Percentiles rank a stretch among this genome's conserved stretches.
phyloP scores from a whole-genome alignment of 2,113 vertebrate genomes.

The Heloderma charlesbogerti region DNA sequence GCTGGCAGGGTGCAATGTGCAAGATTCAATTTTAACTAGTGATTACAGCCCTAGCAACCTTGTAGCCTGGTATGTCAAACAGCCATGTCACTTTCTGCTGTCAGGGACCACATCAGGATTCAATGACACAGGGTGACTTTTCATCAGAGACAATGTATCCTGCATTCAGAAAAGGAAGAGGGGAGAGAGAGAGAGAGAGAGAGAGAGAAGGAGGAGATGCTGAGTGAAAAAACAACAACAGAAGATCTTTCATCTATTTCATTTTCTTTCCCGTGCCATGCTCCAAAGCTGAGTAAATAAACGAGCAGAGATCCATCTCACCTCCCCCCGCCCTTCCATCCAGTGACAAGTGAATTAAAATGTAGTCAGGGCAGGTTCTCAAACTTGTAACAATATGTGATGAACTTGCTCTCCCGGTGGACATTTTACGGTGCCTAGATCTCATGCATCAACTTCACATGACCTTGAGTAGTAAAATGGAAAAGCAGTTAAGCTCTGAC shows the following conservation, averaged over 20 bases:
- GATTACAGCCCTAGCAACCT: constrained; percentile 72
- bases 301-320: constrained; percentile 31
- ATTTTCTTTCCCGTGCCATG: neutral
- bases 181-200: constrained; percentile 48
- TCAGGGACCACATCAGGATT: constrained; percentile 67
- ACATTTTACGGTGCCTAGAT: constrained; percentile 23
- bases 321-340: neutral
- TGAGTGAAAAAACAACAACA: constrained; percentile 59
- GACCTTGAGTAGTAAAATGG: constrained; percentile 61
- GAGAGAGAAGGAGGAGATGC: no score
- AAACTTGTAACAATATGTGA: neutral
- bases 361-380: constrained; percentile 13
- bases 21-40: constrained; percentile 80
- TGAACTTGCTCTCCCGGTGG: constrained; percentile 33
- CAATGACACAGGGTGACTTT: constrained; percentile 66
- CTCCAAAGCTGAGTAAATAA: constrained; percentile 46
- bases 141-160: constrained; percentile 62
- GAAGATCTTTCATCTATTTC: neutral
- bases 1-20: constrained; percentile 66
- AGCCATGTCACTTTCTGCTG: constrained; percentile 72
- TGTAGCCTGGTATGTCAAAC: constrained; percentile 76
- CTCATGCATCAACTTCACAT: constrained; percentile 42
- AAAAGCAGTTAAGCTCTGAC: constrained; percentile 63
- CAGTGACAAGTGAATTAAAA: constrained; percentile 50
- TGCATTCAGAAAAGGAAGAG: constrained; percentile 45